Evolutionary conservation across 2,113 vertebrate species (phyloP).

Genomic region (Corydoras maculifer): DNA sequence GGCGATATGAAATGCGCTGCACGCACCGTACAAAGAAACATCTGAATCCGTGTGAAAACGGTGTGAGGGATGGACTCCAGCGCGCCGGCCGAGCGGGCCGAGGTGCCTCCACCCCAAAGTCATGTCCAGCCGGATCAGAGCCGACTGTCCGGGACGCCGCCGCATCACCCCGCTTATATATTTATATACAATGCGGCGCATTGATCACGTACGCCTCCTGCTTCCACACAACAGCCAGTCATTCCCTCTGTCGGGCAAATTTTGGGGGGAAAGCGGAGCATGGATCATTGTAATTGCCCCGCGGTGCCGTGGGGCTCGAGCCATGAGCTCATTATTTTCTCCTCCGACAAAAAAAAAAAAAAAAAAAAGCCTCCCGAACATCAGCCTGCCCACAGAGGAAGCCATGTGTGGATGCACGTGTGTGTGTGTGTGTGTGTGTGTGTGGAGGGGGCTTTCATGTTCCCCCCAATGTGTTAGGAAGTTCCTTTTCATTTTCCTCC

Average conservation of each 20-base stretch:
- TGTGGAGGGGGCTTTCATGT: not conserved
- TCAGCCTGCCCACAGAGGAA: slow-evolving; percentile 27
- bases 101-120: too few species aligned
- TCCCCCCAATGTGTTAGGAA: slow-evolving; percentile 15
- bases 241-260: not conserved
- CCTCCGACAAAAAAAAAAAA: slow-evolving; percentile 11
- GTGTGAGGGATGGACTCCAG: too few species aligned
- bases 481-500: slow-evolving; percentile 27
- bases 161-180: too few species aligned
- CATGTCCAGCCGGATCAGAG: too few species aligned
- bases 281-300: slow-evolving; percentile 45
- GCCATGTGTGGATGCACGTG: slow-evolving; percentile 14
- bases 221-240: not conserved
- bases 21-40: too few species aligned
- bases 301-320: slow-evolving; percentile 30
- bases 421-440: slow-evolving; percentile 28
- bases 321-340: slow-evolving; percentile 47
- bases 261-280: slow-evolving; percentile 7
- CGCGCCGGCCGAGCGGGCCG: too few species aligned
- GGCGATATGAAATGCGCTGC: too few species aligned
- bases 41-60: too few species aligned
- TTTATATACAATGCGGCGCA: too few species aligned
- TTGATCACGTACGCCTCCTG: not conserved
- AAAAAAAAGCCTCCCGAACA: slow-evolving; percentile 30
- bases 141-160: too few species aligned